Conservation (phyloP, 2,888 invertebrate species). For the Drosophila ezoana region DNA sequence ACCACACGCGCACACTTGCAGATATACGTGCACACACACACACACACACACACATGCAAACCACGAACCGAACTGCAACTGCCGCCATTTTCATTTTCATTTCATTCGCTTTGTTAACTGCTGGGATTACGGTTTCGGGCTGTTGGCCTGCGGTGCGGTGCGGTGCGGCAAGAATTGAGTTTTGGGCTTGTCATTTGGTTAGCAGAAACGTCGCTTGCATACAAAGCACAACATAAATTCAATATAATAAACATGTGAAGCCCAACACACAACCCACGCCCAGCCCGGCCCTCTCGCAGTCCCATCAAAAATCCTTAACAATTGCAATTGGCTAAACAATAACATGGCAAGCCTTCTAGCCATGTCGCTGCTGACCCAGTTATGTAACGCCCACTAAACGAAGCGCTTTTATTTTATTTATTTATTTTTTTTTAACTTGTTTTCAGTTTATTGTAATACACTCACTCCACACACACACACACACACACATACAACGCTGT, state of each 20-base stretch:
- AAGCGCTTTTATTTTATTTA: slow-evolving; percentile 6
- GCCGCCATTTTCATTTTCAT: slow-evolving; percentile 43
- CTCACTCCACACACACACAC: slow-evolving; percentile 4
- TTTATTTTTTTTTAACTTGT: slow-evolving; percentile 23
- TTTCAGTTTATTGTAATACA: slow-evolving; percentile 45
- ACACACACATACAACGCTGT: not conserved
- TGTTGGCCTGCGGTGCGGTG: not conserved
- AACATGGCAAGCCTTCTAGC: slow-evolving; percentile 36
- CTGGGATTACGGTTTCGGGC: not conserved
- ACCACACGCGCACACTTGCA: slow-evolving; percentile 5
- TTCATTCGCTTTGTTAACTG: slow-evolving; percentile 35
- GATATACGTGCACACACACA: slow-evolving; percentile 1
- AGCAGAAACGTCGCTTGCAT: slow-evolving; percentile 48
- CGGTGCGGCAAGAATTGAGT: not conserved
- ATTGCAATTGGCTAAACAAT: slow-evolving; percentile 61
- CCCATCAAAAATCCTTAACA: slow-evolving; percentile 37
- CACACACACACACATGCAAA: slow-evolving; percentile 1
- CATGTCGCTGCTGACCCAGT: slow-evolving; percentile 51
- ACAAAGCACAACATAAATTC: slow-evolving; percentile 58
- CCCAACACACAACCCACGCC: not conserved
- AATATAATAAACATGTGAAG: slow-evolving; percentile 56
- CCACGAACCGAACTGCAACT: slow-evolving; percentile 33
- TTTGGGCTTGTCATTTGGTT: slow-evolving; percentile 26
- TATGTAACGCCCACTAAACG: slow-evolving; percentile 20
- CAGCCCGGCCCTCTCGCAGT: not conserved